Evolutionary conservation across 2,888 invertebrate species (phyloP), one percentile per base, ranked within the genome.

Genomic region (Orthosia gothica): DNA sequence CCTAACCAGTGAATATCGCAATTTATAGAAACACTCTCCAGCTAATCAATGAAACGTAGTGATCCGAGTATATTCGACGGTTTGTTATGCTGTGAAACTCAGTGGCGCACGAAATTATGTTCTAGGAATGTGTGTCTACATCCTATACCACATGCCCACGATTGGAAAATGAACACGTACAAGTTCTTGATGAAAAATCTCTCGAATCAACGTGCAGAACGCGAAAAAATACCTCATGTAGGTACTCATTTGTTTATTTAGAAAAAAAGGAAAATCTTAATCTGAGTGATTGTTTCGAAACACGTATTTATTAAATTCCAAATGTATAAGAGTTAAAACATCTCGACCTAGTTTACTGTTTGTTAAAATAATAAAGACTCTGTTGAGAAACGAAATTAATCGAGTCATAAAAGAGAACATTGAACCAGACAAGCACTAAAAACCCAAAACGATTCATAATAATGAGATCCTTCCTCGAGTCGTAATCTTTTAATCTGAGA

Each of bases 1-100:
- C 73, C 73, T 77, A 77, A 54, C 69, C 84, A 84, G 73, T 84
- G 84, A 74, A 84, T 77, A 63, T 66, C 18, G 64, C 50, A 54
- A 67, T 71, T 80, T 76, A 62, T 79, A 62, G 62, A 63, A 64
- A 71, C 69, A 73, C 47, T 59, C n/a, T 11, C 5, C 54, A 55
- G 62, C 52, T 66, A 57, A 73, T 73, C 72, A 76, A 73, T 70
- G 32, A 55, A 80, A 80, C 70, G 67, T 69, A 79, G 50, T 65
- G 72, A 65, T 52, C 57, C 65, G 76, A 59, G 57, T 73, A 65
- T 59, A 45, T 58, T 47, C 16, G 50, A 47, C 49, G 50, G 18
- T 64, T 72, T 49, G 26, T 54, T 78, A 13, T 52, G 47, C 3
- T 50, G 15, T 32, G 40, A 57, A 70, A 40, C 12, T 23, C 16